Percentiles rank a stretch among this genome's conserved stretches.
Evolutionary conservation across 2,113 vertebrate species (phyloP).

Genomic region (Lepus europaeus): DNA sequence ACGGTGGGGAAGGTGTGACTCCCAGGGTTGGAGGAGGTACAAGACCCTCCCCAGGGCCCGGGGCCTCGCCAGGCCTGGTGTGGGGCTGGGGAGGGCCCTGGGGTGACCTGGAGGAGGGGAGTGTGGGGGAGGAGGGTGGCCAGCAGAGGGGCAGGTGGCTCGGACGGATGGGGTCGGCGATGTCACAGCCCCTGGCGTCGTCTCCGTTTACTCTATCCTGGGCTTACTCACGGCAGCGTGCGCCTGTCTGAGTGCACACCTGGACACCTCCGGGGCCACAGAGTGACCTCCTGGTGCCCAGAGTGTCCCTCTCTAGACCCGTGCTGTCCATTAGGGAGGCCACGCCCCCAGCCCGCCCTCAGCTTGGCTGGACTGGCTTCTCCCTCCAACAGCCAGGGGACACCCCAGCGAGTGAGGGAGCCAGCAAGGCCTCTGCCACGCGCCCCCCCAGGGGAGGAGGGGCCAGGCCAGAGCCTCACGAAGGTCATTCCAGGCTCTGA

Average conservation of each 20-base stretch:
- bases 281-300: no score
- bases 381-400: not conserved
- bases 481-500: not conserved
- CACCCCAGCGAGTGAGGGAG: no score
- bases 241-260: no score
- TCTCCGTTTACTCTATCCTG: no score
- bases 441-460: not conserved
- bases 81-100: not conserved
- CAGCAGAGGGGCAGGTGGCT: no score
- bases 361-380: not conserved
- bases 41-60: not conserved
- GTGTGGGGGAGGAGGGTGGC: not conserved
- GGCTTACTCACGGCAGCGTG: no score
- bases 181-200: no score
- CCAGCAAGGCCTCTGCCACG: not conserved
- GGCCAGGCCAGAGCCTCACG: not conserved
- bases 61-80: not conserved
- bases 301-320: no score
- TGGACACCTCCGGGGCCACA: no score
- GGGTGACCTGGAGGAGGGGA: not conserved
- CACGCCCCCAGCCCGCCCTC: not conserved
- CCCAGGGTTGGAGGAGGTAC: not conserved
- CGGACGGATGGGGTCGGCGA: no score
- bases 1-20: not conserved
- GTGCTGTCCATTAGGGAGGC: no score